Conservation (phyloP, 2,888 invertebrate species). For the Therioaphis trifolii region DNA sequence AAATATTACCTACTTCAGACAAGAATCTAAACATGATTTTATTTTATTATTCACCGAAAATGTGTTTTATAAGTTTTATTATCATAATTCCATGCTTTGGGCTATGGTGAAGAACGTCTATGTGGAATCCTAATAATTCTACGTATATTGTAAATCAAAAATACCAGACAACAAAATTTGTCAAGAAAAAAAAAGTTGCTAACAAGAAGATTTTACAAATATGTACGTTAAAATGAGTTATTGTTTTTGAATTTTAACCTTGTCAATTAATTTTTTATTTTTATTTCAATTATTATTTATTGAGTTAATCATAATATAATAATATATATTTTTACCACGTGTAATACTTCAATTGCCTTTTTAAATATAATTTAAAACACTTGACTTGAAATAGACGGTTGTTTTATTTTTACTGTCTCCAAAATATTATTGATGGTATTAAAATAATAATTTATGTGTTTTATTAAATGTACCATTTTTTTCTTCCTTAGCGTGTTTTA, state of each 20-base stretch:
- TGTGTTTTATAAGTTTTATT: constrained; percentile 53
- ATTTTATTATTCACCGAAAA: constrained; percentile 48
- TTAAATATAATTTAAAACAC: neutral
- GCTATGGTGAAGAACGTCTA: constrained; percentile 25
- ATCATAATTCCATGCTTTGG: constrained; percentile 48
- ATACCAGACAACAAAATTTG: constrained; percentile 47
- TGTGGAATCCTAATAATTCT: constrained; percentile 1
- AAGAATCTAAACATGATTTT: constrained; percentile 53
- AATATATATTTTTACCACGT: neutral
- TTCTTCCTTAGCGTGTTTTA: constrained; percentile 20
- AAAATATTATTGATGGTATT: constrained; percentile 7
- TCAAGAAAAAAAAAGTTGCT: constrained; percentile 20
- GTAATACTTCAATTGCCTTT: neutral
- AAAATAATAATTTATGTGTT: constrained; percentile 27
- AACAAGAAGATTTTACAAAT: neutral
- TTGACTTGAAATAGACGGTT: neutral
- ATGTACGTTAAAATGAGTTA: constrained; percentile 12
- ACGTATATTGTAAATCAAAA: constrained; percentile 57
- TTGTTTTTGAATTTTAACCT: neutral
- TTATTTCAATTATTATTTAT: constrained; percentile 46
- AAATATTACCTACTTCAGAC: constrained; percentile 49
- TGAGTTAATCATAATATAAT: constrained; percentile 4
- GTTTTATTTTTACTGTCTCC: constrained; percentile 13
- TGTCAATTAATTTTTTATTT: neutral
- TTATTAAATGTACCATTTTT: neutral